Base-by-base conservation (phyloP, 1,140 invertebrate species). In the Papilio dardanus region DNA sequence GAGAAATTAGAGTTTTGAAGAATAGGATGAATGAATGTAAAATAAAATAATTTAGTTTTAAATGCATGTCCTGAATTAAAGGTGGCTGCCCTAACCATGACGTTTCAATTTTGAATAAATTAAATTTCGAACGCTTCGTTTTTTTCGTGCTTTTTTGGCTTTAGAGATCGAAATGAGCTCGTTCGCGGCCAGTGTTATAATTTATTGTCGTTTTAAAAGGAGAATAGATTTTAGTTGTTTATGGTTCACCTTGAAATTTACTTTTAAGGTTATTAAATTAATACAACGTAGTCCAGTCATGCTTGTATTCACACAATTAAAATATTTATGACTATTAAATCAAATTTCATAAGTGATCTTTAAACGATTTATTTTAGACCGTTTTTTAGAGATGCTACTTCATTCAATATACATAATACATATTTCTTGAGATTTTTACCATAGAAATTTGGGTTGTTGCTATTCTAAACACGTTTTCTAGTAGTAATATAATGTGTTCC, bases 51-150 rank as follows among this genome's bases (percentile, higher is more conserved):
- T 54, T 54, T 7, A 14, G 10, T 58, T 28, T 2, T 28, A 24
- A 58, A 58, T 58, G 2, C 10, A 24, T 58, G 28, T 58, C 50
- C 40, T 46, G 42, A 30, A 46, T 73, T 31, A 14, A 54, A 33
- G 5, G 8, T 73, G 71, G 71, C 19, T 7, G 58, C 71, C 46
- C 71, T 73, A 73, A 81, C 86, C 89, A 87, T 93, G 91, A 93
- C 91, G 91, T 93, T 91, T 93, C 91, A 93, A 93, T 93, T 92
- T 92, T 91, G 91, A 91, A 93, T 92, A 93, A 93, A 93, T 93
- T 93, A 93, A 92, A 93, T 93, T 93, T 93, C 89, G 88, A 93
- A 92, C 91, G 91, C 89, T 90, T 88, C 86, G 85, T 92, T 93
- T 93, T 92, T 93, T 93, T 79, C 79, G 74, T 84, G 79, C 84